phyloP scores from a whole-genome alignment of 2,888 invertebrate genomes.

The Epirrhoe tristata region DNA sequence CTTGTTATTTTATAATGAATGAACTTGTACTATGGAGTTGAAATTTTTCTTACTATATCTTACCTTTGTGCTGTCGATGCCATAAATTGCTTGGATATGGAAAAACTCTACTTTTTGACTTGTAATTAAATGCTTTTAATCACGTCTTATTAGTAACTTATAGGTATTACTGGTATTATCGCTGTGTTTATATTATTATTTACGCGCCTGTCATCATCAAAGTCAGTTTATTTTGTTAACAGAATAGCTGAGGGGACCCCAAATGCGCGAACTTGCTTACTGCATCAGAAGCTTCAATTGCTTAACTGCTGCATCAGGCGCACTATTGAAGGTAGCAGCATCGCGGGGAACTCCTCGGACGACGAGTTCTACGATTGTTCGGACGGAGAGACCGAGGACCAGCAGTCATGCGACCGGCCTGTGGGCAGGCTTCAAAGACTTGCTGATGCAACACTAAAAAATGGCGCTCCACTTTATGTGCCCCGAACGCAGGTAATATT shows the following conservation, averaged over 20 bases:
- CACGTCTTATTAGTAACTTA: neutral
- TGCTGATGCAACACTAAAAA: slow-evolving; percentile 71
- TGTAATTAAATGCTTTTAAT: slow-evolving; percentile 12
- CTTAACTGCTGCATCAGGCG: slow-evolving; percentile 91
- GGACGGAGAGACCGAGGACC: slow-evolving; percentile 83
- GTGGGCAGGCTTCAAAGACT: slow-evolving; percentile 70
- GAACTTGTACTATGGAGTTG: slow-evolving; percentile 24
- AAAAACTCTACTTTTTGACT: slow-evolving; percentile 11
- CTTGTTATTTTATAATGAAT: slow-evolving; percentile 42
- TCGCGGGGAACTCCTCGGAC: slow-evolving; percentile 69
- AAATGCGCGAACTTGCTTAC: slow-evolving; percentile 94
- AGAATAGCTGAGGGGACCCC: slow-evolving; percentile 93
- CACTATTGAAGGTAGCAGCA: slow-evolving; percentile 73
- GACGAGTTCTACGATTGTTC: slow-evolving; percentile 94
- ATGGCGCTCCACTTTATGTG: slow-evolving; percentile 73
- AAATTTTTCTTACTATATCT: slow-evolving; percentile 17
- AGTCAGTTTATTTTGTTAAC: slow-evolving; percentile 59
- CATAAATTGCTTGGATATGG: slow-evolving; percentile 6
- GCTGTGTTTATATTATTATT: neutral
- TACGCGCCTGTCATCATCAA: neutral
- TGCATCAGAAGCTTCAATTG: slow-evolving; percentile 98
- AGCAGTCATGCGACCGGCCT: slow-evolving; percentile 73
- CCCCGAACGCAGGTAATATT: slow-evolving; percentile 73
- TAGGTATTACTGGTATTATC: no score
- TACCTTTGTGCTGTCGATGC: slow-evolving; percentile 15